Evolutionary conservation across 2,797 vertebrate genomes (phyloP), one percentile per base, ranked within the genome.

Genomic region (Anas flavirostris): DNA sequence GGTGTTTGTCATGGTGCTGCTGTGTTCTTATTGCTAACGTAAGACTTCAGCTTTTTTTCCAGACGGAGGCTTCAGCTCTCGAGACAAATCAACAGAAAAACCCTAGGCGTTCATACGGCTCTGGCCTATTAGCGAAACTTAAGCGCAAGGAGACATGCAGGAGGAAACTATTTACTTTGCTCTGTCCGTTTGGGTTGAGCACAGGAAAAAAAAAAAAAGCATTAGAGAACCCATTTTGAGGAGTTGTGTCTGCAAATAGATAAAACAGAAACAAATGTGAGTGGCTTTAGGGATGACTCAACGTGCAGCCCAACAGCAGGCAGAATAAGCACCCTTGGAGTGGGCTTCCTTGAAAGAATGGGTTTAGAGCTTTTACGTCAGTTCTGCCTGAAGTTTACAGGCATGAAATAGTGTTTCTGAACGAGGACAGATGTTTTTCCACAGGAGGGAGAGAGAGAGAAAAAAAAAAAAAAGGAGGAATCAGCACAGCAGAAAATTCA

Each of bases 261-360:
- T 62, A 62, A 77, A 58, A 29, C 19, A 75, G 79, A 77, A 92
- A 68, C 50, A 88, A 67, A 48, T 19, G 7, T 18, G 25, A 72
- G 25, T 1, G 2, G 23, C 37, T 39, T 62, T 72, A 55, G 63
- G 69, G 31, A 43, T 88, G 74, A 63, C 69, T 95, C 79, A 95
- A 60, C 14, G 26, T 69, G 28, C 29, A 59, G 2, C 52, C 77
- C 23, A 23, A 53, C 76, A 86, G 69, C 68, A 80, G 31, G 64
- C 50, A 3, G 56, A 83, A 17, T 50, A 56, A 52, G 28, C 56
- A 78, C 41, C 62, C 50, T 86, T 68, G 35, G 66, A 50, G 82
- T 66, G 64, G 87, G 33, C 78, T 95, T 91, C 60, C 46, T 87
- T 82, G 43, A 90, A 72, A 53, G 81, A 82, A 89, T 39, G 69